Percentiles rank a stretch among this genome's conserved stretches.
Conservation (phyloP, 2,888 invertebrate species). For the Microdon myrmicae region DNA sequence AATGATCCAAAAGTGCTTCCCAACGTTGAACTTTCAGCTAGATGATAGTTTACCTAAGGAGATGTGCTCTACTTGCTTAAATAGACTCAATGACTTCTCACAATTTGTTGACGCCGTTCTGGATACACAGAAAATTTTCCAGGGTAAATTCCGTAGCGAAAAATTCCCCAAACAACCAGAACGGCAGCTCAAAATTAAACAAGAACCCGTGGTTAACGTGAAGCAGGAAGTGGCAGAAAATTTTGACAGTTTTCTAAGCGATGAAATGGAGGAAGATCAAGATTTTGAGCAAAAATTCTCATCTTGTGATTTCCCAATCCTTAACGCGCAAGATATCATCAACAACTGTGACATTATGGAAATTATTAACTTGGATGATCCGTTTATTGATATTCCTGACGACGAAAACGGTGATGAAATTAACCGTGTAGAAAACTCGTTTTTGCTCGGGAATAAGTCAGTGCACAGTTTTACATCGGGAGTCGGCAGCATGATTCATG, state of each 20-base stretch:
- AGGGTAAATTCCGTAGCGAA: constrained; percentile 58
- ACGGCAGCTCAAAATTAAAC: constrained; percentile 63
- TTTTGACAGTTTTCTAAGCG: constrained; percentile 59
- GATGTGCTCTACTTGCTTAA: constrained; percentile 60
- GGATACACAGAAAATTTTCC: constrained; percentile 61
- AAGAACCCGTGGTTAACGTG: constrained; percentile 64
- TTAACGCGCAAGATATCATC: constrained; percentile 63
- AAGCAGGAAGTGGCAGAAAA: constrained; percentile 65
- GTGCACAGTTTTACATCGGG: background rate
- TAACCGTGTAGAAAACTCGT: constrained; percentile 15
- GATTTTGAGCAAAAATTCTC: constrained; percentile 62
- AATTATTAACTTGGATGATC: constrained; percentile 65
- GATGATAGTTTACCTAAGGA: constrained; percentile 64
- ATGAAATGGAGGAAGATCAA: constrained; percentile 58
- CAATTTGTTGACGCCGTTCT: constrained; percentile 64
- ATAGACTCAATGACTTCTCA: constrained; percentile 61
- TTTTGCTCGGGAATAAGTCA: constrained; percentile 8
- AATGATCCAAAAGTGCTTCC: constrained; percentile 65
- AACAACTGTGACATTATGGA: constrained; percentile 67
- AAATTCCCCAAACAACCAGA: constrained; percentile 39
- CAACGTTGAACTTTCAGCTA: constrained; percentile 63
- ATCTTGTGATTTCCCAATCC: constrained; percentile 62
- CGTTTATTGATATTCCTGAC: constrained; percentile 64
- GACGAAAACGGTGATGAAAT: constrained; percentile 56
- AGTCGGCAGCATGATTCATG: constrained; percentile 56